These are phyloP conservation scores for Pogoniulus pusillus DNA, from an alignment of 2,797 vertebrate species.

Conservation along the genomic window DNA sequence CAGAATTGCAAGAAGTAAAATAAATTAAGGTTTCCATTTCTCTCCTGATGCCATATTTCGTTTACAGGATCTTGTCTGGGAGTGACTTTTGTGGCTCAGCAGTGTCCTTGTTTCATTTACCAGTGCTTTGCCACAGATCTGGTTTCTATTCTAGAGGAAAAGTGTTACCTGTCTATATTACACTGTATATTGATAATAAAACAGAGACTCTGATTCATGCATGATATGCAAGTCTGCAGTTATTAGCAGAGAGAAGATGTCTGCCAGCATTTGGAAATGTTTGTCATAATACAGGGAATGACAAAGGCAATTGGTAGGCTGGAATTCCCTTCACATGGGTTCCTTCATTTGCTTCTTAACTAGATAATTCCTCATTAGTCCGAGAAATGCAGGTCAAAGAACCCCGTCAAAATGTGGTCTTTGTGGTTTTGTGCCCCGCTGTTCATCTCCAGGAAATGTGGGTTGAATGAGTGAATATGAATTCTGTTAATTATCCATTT, in stretches of 20 bases:
- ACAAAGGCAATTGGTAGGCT: neutral
- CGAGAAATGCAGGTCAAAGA: conserved; percentile 7
- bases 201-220: neutral
- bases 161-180: neutral
- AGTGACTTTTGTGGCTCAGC: neutral
- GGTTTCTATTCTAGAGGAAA: neutral
- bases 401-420: neutral
- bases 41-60: neutral
- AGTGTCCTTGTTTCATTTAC: neutral
- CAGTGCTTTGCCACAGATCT: neutral
- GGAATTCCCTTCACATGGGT: neutral
- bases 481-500: neutral
- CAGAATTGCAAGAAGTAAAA: conserved; percentile 18
- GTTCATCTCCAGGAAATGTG: neutral
- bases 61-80: neutral
- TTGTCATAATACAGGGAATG: neutral
- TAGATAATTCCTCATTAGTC: neutral
- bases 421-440: neutral
- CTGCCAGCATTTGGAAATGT: neutral
- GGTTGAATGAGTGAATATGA: neutral
- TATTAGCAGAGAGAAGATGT: neutral
- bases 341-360: neutral
- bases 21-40: neutral
- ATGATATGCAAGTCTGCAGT: neutral
- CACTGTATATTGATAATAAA: neutral